phyloP scores from a whole-genome alignment of 2,113 vertebrate genomes.

The Platysteira castanea region DNA sequence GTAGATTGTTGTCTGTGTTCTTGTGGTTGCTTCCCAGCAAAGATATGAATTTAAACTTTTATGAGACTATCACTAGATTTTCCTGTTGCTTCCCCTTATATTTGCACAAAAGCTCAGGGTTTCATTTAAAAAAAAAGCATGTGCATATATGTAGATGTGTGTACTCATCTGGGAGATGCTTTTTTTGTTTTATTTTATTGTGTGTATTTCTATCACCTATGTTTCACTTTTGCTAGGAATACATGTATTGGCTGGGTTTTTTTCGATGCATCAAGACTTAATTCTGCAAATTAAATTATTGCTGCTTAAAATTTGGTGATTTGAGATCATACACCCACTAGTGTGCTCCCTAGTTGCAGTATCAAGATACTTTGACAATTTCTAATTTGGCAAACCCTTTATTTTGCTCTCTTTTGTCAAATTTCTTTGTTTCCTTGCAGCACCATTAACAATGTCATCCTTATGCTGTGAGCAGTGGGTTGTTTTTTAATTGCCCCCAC shows the following conservation, averaged over 20 bases:
- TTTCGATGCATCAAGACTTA: not conserved
- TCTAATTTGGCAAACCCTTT: not conserved
- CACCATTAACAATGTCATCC: not conserved
- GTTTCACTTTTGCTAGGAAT: not conserved
- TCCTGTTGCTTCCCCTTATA: not conserved
- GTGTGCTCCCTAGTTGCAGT: not conserved
- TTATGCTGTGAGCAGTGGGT: not conserved
- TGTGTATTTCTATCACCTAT: accelerated
- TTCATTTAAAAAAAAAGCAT: not conserved
- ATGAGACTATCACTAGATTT: not conserved
- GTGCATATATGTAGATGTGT: not conserved
- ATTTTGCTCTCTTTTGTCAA: not conserved
- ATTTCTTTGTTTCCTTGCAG: not conserved
- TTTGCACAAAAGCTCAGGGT: not conserved
- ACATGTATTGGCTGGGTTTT: accelerated
- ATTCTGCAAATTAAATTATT: not conserved
- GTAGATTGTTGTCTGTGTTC: not conserved
- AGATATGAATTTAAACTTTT: not conserved
- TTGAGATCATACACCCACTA: not conserved
- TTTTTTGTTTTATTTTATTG: not conserved
- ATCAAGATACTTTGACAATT: not conserved
- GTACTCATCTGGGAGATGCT: not conserved
- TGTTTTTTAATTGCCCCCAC: not conserved
- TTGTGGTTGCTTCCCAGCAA: not conserved
- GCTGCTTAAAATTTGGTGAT: not conserved